Percentiles rank a stretch among this genome's conserved stretches.
phyloP scores from a whole-genome alignment of 2,888 invertebrate species.

The Clistopyga incitator region DNA sequence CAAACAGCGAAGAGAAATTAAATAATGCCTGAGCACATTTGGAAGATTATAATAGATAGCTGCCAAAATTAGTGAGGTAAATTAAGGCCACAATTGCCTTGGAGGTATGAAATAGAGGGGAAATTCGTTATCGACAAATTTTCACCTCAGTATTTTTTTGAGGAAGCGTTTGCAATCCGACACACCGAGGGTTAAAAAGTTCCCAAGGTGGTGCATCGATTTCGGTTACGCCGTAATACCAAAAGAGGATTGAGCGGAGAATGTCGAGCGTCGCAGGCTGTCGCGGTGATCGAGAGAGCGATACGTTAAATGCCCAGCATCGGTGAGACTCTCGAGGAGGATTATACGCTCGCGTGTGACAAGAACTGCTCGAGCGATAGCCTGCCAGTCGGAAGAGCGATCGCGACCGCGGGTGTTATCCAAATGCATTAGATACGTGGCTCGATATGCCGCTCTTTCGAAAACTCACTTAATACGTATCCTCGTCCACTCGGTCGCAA shows the following conservation, averaged over 20 bases:
- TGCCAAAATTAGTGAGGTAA: too few species aligned
- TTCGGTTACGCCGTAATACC: constrained; percentile 1
- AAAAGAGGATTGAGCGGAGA: neutral
- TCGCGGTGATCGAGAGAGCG: constrained; percentile 32
- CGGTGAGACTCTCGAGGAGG: constrained; percentile 29
- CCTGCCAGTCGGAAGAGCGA: constrained; percentile 54
- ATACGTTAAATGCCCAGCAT: neutral
- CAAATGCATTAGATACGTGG: constrained; percentile 55
- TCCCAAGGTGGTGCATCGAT: neutral
- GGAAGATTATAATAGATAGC: too few species aligned
- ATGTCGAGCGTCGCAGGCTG: neutral
- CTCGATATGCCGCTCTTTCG: constrained; percentile 40
- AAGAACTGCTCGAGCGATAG: constrained; percentile 35
- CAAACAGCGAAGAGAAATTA: too few species aligned
- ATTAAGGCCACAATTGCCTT: too few species aligned
- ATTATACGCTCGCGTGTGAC: constrained; percentile 52
- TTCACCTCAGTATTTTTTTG: neutral
- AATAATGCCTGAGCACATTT: too few species aligned
- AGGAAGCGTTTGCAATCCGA: too few species aligned
- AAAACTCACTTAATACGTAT: constrained; percentile 44
- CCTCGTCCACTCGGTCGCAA: constrained; percentile 27
- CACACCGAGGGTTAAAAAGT: neutral
- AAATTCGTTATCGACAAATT: neutral
- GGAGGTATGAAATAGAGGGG: neutral
- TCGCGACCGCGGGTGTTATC: constrained; percentile 41